phyloP scores from a whole-genome alignment of 2,797 vertebrate genomes.

The Sphenopsis melanotis region DNA sequence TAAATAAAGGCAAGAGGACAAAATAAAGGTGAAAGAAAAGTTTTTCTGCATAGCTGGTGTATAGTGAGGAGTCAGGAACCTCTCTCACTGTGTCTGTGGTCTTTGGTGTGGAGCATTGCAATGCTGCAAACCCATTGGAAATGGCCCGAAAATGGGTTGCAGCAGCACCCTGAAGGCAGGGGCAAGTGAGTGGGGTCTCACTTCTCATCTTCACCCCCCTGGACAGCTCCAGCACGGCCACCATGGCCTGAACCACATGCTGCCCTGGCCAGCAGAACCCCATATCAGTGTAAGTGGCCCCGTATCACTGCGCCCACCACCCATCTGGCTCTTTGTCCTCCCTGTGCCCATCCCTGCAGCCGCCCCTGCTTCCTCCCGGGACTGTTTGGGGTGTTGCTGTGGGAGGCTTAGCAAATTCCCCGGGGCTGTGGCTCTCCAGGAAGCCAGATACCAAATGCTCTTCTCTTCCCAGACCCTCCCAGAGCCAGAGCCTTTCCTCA shows the following conservation, averaged over 20 bases:
- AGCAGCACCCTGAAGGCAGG: background rate
- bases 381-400: slow-evolving; percentile 27
- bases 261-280: background rate
- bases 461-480: slow-evolving; percentile 53
- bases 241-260: rapidly evolving
- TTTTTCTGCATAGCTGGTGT: background rate
- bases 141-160: background rate
- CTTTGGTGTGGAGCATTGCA: background rate
- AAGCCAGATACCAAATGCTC: slow-evolving; percentile 50
- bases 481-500: slow-evolving; percentile 27
- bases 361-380: background rate
- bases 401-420: slow-evolving; percentile 33
- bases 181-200: background rate
- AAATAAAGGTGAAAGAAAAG: background rate
- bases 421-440: slow-evolving; percentile 3
- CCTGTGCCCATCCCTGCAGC: background rate
- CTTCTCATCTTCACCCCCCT: background rate
- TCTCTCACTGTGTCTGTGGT: background rate
- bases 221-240: background rate
- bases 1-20: background rate
- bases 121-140: background rate
- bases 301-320: rapidly evolving
- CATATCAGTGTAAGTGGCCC: rapidly evolving
- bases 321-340: background rate
- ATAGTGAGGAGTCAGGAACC: background rate